phyloP scores from a whole-genome alignment of 2,113 vertebrate genomes.

The Tragelaphus imberbis region DNA sequence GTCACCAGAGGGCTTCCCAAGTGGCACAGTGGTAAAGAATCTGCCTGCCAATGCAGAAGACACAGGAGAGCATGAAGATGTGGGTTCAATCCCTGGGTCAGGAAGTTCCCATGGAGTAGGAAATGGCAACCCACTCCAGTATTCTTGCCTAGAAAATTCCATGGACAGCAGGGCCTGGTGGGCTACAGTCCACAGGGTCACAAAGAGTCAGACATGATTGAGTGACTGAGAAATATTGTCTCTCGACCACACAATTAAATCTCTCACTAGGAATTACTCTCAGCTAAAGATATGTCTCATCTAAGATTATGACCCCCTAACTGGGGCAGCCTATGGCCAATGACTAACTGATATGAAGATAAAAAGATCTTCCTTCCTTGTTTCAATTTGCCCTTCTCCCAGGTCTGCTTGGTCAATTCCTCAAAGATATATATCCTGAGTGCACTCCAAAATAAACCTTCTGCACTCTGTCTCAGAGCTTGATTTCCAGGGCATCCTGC shows the following conservation, averaged over 20 bases:
- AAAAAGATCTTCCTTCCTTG: background rate
- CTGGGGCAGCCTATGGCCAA: background rate
- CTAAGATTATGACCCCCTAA: background rate
- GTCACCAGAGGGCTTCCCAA: background rate
- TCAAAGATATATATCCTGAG: background rate
- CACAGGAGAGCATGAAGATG: background rate
- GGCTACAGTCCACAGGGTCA: background rate
- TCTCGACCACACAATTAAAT: background rate
- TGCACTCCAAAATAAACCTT: background rate
- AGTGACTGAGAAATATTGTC: background rate
- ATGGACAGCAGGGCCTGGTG: background rate
- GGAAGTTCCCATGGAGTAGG: background rate
- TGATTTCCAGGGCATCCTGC: background rate
- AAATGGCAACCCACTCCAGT: background rate
- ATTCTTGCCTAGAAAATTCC: background rate
- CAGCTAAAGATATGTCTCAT: background rate
- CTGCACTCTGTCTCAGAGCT: background rate
- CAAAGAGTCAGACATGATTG: background rate
- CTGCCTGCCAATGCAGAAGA: background rate
- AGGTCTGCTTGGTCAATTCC: background rate
- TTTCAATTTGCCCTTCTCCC: background rate
- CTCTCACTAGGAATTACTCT: background rate
- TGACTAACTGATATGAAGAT: background rate
- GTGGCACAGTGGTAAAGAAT: background rate
- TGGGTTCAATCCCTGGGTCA: background rate